These are phyloP conservation scores for Charadrius vociferus DNA, from an alignment of 2,113 vertebrate species.

Conservation along the genomic window DNA sequence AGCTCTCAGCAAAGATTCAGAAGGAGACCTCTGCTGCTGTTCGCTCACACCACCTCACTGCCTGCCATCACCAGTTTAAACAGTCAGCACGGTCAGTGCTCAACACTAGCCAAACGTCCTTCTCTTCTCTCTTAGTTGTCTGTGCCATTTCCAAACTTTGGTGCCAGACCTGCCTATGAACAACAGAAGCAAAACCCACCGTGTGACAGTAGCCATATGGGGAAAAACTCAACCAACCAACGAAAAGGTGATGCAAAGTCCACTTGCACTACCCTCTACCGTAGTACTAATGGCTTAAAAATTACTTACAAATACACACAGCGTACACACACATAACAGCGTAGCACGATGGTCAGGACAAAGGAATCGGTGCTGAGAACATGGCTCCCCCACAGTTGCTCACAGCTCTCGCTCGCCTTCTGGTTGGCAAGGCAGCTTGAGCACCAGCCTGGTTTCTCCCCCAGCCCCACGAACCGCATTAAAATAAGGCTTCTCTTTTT, in stretches of 20 bases:
- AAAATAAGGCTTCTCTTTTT: neutral
- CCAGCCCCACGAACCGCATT: neutral
- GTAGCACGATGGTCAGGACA: neutral
- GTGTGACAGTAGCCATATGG: neutral
- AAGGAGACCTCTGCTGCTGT: neutral
- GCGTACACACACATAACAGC: fast-evolving
- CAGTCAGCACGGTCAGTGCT: neutral
- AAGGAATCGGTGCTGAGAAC: neutral
- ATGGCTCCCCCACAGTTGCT: neutral
- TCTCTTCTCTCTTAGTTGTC: neutral
- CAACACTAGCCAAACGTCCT: neutral
- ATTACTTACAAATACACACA: neutral
- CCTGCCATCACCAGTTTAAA: neutral
- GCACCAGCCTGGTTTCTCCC: neutral
- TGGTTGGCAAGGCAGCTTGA: neutral
- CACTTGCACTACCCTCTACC: neutral
- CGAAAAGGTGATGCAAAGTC: neutral
- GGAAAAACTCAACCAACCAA: neutral
- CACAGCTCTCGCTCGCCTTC: neutral
- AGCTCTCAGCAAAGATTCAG: neutral
- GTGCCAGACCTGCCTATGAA: neutral
- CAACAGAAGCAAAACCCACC: neutral
- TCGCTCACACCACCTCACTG: neutral
- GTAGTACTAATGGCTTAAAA: neutral
- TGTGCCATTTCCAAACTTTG: neutral